Percentiles rank a stretch among this genome's conserved stretches.
These are phyloP conservation scores for Diglossa brunneiventris DNA, from an alignment of 2,113 vertebrate genomes.

Conservation along the genomic window DNA sequence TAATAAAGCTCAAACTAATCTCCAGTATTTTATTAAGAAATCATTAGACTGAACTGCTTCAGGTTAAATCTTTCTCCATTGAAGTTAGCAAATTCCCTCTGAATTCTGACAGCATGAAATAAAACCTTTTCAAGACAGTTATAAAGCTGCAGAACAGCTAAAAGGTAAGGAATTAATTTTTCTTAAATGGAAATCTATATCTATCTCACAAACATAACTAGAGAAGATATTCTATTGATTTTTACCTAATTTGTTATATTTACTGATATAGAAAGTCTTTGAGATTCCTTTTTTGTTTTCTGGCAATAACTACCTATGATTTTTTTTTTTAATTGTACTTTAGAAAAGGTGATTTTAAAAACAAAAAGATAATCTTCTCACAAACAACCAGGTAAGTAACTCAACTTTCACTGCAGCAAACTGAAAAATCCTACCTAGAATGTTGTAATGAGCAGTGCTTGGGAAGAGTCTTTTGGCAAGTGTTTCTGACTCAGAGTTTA, in stretches of 20 bases:
- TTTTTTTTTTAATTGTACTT: background rate
- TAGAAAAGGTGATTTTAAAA: background rate
- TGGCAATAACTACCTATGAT: background rate
- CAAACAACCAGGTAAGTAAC: background rate
- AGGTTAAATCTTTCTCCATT: background rate
- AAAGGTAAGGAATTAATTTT: slow-evolving; percentile 32
- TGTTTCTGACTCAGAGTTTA: background rate
- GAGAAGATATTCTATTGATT: background rate
- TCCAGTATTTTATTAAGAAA: slow-evolving; percentile 22
- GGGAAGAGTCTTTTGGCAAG: background rate
- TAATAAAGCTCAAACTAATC: background rate
- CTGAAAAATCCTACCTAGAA: background rate
- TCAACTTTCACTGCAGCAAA: background rate
- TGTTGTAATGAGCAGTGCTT: background rate
- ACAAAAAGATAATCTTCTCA: background rate
- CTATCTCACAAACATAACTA: background rate
- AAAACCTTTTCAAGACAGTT: background rate
- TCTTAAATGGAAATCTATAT: slow-evolving; percentile 19
- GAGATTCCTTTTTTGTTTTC: background rate
- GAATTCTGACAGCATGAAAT: background rate
- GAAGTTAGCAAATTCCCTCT: background rate
- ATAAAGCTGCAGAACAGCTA: background rate
- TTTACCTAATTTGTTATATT: background rate
- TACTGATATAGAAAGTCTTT: background rate
- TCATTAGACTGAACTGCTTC: background rate